Base-by-base conservation (phyloP, 2,888 invertebrate species). In the Epistrophe eligans region DNA sequence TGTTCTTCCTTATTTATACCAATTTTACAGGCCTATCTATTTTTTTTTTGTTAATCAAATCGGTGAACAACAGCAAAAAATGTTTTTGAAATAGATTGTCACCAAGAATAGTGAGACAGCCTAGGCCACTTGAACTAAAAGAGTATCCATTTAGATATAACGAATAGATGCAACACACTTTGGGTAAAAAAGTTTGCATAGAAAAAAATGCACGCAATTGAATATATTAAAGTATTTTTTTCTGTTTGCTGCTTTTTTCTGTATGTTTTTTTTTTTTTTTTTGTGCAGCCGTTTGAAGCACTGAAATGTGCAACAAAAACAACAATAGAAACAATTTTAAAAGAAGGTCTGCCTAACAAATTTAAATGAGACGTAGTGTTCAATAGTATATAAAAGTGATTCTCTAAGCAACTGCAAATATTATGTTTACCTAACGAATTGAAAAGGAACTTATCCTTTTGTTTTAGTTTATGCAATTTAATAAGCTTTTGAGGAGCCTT, bases 81-180 rank as follows among this genome's bases (percentile, higher is more conserved):
- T 24, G 11, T 40, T 35, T 40, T 43, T 28, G 71, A 11, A 28
- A 45, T 32, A 60, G 17, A 50, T 40, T 28, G 15, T 28, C 24
- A 55, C 28, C 15, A 7, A 43, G 15, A 58, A 40, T 64, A 79
- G 17, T n/a, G 28, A 32, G 71, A 64, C n/a, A n/a, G 40, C 62
- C 55, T 50, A 52, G 71, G 72, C 32, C 45, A 66, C 77, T 83
- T 77, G 52, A 43, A 40, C 32, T 74, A 43, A 73, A 83, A 73
- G 72, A 62, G 66, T 67, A 77, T 50, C 64, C 71, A 82, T 71
- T 72, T 71, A 77, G 71, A 77, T 81, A 77, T 81, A 71, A 77
- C 77, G 71, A 77, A 77, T 76, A 57, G 62, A 77, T 72, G 82
- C 77, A 72, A 57, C 43, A 67, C 72, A 43, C 57, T 71, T 48